Evolutionary conservation across 2,113 vertebrate genomes (phyloP).

Genomic region (Percina caprodes): DNA sequence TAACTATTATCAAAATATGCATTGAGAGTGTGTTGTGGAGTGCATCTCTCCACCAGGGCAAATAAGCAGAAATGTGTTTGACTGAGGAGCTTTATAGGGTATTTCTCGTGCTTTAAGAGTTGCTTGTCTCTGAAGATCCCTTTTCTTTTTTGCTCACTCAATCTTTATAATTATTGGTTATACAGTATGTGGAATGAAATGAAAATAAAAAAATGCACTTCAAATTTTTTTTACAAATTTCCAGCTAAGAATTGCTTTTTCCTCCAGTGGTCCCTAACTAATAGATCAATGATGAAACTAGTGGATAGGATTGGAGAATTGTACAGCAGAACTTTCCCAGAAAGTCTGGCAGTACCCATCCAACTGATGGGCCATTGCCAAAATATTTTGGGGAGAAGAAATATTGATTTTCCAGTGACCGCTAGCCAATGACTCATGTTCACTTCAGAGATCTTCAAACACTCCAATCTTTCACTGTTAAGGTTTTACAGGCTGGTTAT

Average conservation of each 20-base stretch:
- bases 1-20: slow-evolving; percentile 72
- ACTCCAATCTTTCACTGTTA: slow-evolving; percentile 43
- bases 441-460: slow-evolving; percentile 57
- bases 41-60: slow-evolving; percentile 49
- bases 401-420: slow-evolving; percentile 66
- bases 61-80: slow-evolving; percentile 66
- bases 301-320: slow-evolving; percentile 18
- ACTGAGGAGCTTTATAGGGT: slow-evolving; percentile 59
- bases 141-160: slow-evolving; percentile 24
- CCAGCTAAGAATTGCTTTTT: slow-evolving; percentile 30
- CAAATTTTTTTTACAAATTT: slow-evolving; percentile 19
- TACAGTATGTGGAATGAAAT: slow-evolving; percentile 46
- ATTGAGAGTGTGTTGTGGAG: slow-evolving; percentile 52
- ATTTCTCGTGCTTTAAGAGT: slow-evolving; percentile 59
- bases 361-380: slow-evolving; percentile 43
- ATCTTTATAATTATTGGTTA: slow-evolving; percentile 63
- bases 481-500: slow-evolving; percentile 53
- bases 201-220: slow-evolving; percentile 48
- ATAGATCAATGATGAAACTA: slow-evolving; percentile 59
- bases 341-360: slow-evolving; percentile 13
- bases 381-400: slow-evolving; percentile 48
- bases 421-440: slow-evolving; percentile 53
- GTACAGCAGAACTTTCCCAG: slow-evolving; percentile 28
- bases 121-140: slow-evolving; percentile 53
- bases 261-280: slow-evolving; percentile 37